Base-by-base conservation (phyloP, 2,113 vertebrate species). In the Sapayoa aenigma region DNA sequence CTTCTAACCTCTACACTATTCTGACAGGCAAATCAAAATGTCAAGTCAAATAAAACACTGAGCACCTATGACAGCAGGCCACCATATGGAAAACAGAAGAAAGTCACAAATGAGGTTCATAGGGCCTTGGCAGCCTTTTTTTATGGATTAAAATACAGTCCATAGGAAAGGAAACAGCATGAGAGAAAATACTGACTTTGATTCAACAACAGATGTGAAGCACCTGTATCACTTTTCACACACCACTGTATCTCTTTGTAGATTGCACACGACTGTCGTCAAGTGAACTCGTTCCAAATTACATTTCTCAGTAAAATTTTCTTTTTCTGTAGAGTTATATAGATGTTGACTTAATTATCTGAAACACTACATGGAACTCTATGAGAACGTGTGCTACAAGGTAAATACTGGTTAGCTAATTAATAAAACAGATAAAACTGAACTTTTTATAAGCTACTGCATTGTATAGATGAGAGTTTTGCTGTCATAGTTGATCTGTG, bases 401-500 rank as follows among this genome's bases (percentile, higher is more conserved):
- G 35, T 42, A 84, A 81, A 59, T 74, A 33, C 22, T 65, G 47
- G 8, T 74, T 77, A 87, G 71, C 16, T 85, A 37, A 52, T 87
- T 74, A 44, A 86, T 78, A 53, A 77, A 93, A 55, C 30, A 49
- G 73, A 56, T 55, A 86, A 77, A 85, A 76, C 18, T 28, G 53
- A 82, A 62, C 41, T 72, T 89, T 85, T 69, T 77, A 16, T n/a
- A 44, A 84, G 69, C 21, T 66, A 10, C n/a, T 59, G 47, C 52
- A 62, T 68, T 92, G 30, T 27, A 79, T 46, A 91, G 89, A 60
- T 87, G 49, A 87, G 66, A 71, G 41, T 91, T 96, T 92, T 94
- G 73, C 87, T 90, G 94, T 94, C 88, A 76, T 33, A 77, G 79
- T 83, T 95, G 83, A 92, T 84, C 81, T 67, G 63, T 44, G 52